A percentile compares a stretch with the other conserved stretches of the same genome.
Conservation (phyloP, 2,888 invertebrate species). For the Ectobius pallidus region DNA sequence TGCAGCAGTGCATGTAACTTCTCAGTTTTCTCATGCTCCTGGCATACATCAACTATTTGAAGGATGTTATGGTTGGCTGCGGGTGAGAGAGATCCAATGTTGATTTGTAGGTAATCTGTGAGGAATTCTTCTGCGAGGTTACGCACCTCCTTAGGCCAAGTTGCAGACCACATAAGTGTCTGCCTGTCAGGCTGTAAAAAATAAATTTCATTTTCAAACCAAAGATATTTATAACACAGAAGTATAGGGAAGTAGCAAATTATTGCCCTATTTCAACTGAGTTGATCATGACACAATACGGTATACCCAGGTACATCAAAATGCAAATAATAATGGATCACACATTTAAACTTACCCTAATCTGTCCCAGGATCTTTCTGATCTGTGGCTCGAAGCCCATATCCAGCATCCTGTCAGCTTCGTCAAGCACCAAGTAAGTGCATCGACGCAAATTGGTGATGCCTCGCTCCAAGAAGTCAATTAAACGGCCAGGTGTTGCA, state of each 20-base stretch:
- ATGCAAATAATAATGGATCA: no score
- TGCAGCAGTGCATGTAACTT: conserved; percentile 65
- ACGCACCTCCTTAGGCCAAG: conserved; percentile 98
- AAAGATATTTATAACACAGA: no score
- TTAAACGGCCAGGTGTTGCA: conserved; percentile 60
- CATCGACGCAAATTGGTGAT: conserved; percentile 49
- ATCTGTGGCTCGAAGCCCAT: conserved; percentile 99
- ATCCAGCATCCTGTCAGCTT: conserved; percentile 84
- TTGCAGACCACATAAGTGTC: conserved; percentile 98
- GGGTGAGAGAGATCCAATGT: conserved; percentile 86
- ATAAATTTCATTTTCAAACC: no score
- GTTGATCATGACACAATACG: no score
- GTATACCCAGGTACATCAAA: no score
- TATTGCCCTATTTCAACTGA: no score
- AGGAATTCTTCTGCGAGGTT: conserved; percentile 92
- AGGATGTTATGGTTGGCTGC: conserved; percentile 96
- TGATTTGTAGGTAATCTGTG: conserved; percentile 87
- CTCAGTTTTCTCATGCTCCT: conserved; percentile 82
- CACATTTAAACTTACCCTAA: conserved; percentile 61
- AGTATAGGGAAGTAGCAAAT: no score
- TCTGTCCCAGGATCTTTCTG: conserved; percentile 89
- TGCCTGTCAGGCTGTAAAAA: conserved; percentile 79
- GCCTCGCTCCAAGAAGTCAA: conserved; percentile 57
- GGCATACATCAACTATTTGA: conserved; percentile 92
- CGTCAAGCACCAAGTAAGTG: conserved; percentile 60